phyloP scores from a whole-genome alignment of 2,797 vertebrate species.

The Perodicticus potto region DNA sequence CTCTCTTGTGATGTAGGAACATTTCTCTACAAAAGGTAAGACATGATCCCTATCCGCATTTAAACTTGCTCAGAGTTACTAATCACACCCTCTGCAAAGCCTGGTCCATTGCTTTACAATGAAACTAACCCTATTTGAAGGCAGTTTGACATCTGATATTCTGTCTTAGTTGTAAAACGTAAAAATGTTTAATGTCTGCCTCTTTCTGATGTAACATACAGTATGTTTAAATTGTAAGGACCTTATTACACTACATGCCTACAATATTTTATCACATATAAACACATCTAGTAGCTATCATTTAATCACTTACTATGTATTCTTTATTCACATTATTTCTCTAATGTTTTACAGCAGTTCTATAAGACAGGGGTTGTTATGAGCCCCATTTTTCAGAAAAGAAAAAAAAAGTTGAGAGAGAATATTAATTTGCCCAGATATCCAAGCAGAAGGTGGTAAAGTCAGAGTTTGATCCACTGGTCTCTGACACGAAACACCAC shows the following conservation, averaged over 20 bases:
- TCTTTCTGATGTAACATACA: not conserved
- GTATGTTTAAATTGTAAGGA: not conserved
- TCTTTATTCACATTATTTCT: not conserved
- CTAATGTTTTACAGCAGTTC: not conserved
- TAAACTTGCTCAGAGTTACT: not conserved
- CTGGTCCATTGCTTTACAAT: not conserved
- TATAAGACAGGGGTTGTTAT: not conserved
- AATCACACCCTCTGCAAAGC: not conserved
- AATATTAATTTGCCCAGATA: not conserved
- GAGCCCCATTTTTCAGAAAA: not conserved
- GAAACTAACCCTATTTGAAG: not conserved
- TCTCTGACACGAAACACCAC: not conserved
- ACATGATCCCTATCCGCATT: not conserved
- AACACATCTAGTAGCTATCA: not conserved
- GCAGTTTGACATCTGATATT: not conserved
- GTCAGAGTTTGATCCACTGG: not conserved
- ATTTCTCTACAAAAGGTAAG: not conserved
- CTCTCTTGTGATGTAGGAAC: not conserved
- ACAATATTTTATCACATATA: not conserved
- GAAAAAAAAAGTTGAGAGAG: not conserved
- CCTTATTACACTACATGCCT: not conserved
- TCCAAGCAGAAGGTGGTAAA: not conserved
- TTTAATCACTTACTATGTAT: not conserved
- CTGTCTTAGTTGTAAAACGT: not conserved
- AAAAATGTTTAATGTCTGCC: not conserved